Percentiles rank a stretch among this genome's conserved stretches.
Evolutionary conservation across 2,888 invertebrate species (phyloP).

Genomic region (Drosophila picticornis): DNA sequence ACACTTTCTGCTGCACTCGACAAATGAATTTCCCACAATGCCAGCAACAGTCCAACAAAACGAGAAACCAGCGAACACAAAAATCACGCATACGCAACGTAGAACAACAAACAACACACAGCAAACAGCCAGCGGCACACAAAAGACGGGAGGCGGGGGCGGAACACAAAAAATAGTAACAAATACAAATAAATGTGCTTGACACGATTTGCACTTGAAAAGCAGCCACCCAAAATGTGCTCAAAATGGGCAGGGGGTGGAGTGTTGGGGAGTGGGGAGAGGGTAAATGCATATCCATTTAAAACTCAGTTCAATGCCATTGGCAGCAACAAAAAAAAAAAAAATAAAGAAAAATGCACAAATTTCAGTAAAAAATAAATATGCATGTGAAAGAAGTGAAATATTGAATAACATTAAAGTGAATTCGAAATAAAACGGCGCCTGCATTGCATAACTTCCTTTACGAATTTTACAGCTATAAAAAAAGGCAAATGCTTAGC

Average conservation of each 20-base stretch:
- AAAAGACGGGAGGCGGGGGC: not conserved
- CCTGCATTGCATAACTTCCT: slow-evolving; percentile 5
- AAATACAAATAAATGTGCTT: slow-evolving; percentile 11
- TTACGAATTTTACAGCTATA: not conserved
- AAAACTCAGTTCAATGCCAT: slow-evolving; percentile 61
- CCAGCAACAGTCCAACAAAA: slow-evolving; percentile 39
- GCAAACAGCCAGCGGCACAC: slow-evolving; percentile 5
- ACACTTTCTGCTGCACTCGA: slow-evolving; percentile 71
- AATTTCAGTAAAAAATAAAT: not conserved
- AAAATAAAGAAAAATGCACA: not conserved
- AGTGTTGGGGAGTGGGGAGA: not conserved
- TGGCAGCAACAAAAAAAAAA: not conserved
- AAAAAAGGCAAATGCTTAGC: not conserved
- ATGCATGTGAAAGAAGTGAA: not conserved
- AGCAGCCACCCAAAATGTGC: slow-evolving; percentile 7
- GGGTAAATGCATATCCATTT: not conserved
- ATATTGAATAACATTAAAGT: slow-evolving; percentile 17
- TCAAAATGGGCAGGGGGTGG: not conserved
- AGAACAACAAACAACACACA: slow-evolving; percentile 16
- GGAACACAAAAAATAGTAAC: not conserved
- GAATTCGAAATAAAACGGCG: slow-evolving; percentile 4
- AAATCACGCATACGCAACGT: slow-evolving; percentile 75
- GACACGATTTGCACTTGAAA: slow-evolving; percentile 44
- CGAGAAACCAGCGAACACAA: slow-evolving; percentile 26
- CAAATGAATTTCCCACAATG: slow-evolving; percentile 78